These are phyloP conservation scores for Galerucella nymphaeae DNA, from an alignment of 2,888 invertebrate genomes.

Conservation along the genomic window DNA sequence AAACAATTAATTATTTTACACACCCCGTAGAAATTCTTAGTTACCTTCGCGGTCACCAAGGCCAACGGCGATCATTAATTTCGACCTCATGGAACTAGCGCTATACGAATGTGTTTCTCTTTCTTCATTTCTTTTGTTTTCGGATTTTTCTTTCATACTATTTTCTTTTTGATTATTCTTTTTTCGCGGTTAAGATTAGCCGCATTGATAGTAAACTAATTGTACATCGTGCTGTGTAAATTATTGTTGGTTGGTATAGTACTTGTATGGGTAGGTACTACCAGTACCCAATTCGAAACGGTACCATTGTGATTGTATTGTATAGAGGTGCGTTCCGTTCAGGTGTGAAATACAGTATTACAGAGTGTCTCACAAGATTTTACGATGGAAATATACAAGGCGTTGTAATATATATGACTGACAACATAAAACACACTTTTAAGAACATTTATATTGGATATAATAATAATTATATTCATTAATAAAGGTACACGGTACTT, in stretches of 20 bases:
- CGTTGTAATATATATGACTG: too few species aligned
- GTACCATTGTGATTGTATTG: neutral
- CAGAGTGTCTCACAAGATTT: neutral
- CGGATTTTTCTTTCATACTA: neutral
- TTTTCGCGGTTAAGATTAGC: conserved; percentile 22
- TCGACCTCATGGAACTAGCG: conserved; percentile 2
- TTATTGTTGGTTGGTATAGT: conserved; percentile 18
- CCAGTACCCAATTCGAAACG: neutral
- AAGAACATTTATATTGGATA: neutral
- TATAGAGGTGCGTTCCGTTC: neutral
- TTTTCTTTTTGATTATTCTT: conserved; percentile 15
- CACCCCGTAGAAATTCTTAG: neutral
- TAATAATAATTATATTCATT: neutral
- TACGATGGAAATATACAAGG: too few species aligned
- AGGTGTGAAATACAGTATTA: neutral
- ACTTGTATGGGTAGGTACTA: neutral
- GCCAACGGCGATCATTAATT: neutral
- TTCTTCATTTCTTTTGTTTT: neutral
- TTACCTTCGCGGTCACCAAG: neutral
- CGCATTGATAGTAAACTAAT: conserved; percentile 31
- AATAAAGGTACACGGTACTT: neutral
- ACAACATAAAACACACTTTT: too few species aligned
- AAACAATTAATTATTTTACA: neutral
- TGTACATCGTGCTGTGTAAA: conserved; percentile 24
- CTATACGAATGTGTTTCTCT: neutral